Evolutionary conservation across 2,113 vertebrate species (phyloP), one percentile per base, ranked within the genome.

Genomic region (Geothlypis trichas): DNA sequence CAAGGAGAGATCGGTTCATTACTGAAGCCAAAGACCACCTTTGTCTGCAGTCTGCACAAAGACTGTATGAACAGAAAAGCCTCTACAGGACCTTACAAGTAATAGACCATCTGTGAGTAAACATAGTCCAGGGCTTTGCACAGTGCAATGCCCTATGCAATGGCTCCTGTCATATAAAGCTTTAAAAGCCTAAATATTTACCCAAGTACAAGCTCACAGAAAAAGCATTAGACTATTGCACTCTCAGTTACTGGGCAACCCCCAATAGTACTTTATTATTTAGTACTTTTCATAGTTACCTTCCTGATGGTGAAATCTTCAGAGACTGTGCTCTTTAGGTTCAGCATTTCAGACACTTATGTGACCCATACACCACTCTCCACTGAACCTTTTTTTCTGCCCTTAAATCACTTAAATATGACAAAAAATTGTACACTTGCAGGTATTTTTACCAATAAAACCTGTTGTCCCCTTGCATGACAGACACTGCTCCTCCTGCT

Each of bases 181-280:
- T 93, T 94, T 96, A 94, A 96, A 97, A 97, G 91, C 87, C 95
- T 91, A 93, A 96, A 95, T 97, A 95, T 96, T 97, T 97, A 96
- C 96, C 59, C 78, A 96, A 93, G 72, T 51, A 54, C 87, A 86
- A 80, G 82, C 75, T 77, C 75, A 86, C 87, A 91, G 87, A 88
- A 88, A 94, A 93, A 93, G 46, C 72, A n/a, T 84, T 91, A 85
- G 59, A 59, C 82, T 86, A 69, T 85, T 88, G 85, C 63, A 41
- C 94, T 91, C 91, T 90, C 54, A 69, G 94, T 96, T 83, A 91
- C 96, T 80, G 91, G 78, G 94, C 75, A 95, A 95, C 94, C 31
- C 61, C 84, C 71, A 67, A 47, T 6, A 94, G 91, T 71, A 83
- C 92, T 96, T 94, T 73, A 95, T 96, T 96, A 97, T 96, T 97